These are phyloP conservation scores for Sporophila hypoxantha DNA, from an alignment of 2,113 vertebrate genomes.

Conservation along the genomic window DNA sequence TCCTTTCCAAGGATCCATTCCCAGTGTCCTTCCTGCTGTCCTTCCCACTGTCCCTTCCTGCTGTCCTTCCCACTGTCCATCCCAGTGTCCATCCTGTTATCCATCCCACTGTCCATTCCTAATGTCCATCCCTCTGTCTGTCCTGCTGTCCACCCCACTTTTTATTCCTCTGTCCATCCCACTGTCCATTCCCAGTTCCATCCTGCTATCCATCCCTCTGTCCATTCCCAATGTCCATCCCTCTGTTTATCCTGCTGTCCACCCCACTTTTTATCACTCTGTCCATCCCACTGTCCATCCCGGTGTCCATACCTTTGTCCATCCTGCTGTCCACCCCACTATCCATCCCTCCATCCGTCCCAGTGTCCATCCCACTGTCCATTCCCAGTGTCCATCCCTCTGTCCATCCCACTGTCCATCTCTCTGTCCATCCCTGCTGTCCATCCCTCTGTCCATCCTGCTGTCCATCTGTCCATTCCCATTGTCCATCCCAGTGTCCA, in stretches of 20 bases:
- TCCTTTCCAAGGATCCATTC: neutral
- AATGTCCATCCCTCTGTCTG: neutral
- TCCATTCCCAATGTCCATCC: neutral
- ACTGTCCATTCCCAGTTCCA: no score
- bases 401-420: neutral
- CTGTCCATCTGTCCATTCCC: neutral
- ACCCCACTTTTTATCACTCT: neutral
- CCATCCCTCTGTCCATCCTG: neutral
- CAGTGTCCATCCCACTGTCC: neutral
- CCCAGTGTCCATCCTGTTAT: neutral
- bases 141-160: neutral
- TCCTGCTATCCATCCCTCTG: neutral
- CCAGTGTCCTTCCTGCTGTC: neutral
- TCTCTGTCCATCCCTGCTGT: neutral
- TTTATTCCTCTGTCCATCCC: neutral
- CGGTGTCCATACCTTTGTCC: neutral
- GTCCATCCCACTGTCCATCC: neutral
- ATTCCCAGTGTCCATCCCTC: rapidly evolving
- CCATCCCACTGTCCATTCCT: neutral
- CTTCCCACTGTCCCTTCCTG: neutral
- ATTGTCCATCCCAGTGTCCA: rapidly evolving
- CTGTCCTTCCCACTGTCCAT: neutral
- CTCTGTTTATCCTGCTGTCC: neutral
- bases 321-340: neutral
- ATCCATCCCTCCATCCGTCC: neutral